These are phyloP conservation scores for Cynodonichthys magdalenae DNA, from an alignment of 2,797 vertebrate species.

Conservation along the genomic window DNA sequence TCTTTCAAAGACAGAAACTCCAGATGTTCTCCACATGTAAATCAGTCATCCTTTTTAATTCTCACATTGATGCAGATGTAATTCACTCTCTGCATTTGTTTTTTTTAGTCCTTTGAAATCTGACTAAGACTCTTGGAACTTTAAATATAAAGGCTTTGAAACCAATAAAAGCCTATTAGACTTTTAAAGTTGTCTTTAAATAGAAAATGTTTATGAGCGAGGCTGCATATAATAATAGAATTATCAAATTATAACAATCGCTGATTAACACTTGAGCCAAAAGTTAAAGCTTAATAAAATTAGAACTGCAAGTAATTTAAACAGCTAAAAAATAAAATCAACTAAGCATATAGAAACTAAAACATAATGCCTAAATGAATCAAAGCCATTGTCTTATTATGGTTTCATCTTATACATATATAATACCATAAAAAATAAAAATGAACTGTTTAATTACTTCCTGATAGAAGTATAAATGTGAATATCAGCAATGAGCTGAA, in stretches of 20 bases:
- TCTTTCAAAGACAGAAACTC: conserved; percentile 8
- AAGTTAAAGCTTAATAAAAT: no score
- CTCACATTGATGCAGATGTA: conserved; percentile 8
- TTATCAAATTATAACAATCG: background rate
- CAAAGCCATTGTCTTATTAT: no score
- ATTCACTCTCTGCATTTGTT: background rate
- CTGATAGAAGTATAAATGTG: conserved; percentile 17
- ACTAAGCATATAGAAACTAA: no score
- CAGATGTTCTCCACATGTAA: conserved; percentile 29
- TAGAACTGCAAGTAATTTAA: background rate
- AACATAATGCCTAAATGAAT: no score
- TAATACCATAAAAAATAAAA: no score
- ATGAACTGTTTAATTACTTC: conserved; percentile 14
- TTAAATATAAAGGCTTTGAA: conserved; percentile 10
- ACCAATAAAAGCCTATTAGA: background rate
- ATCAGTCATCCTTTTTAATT: conserved; percentile 16
- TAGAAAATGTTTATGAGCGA: background rate
- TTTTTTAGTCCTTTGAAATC: background rate
- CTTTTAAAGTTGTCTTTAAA: background rate
- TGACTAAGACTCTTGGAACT: conserved; percentile 3
- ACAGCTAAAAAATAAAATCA: background rate
- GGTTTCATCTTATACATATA: no score
- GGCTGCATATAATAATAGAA: background rate
- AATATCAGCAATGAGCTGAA: no score
- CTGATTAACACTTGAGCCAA: no score